Evolutionary conservation across 2,888 invertebrate genomes (phyloP).

Genomic region (Latheticus oryzae): DNA sequence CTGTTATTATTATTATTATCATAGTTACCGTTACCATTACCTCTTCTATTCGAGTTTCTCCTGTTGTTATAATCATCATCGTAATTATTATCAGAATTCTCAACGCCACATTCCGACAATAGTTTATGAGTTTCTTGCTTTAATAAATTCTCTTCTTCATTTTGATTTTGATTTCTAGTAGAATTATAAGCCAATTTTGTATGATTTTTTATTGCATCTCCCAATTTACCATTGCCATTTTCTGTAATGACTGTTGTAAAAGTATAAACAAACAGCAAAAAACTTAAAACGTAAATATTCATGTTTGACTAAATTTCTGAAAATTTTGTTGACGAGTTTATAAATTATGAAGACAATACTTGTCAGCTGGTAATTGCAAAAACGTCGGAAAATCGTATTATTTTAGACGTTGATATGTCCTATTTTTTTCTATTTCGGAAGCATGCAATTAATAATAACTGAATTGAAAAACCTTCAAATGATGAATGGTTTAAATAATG

Average conservation of each 20-base stretch:
- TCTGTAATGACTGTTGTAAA: too few relatives aligned
- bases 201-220: constrained; percentile 48
- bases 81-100: constrained; percentile 39
- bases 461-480: constrained; percentile 7
- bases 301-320: constrained; percentile 12
- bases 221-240: constrained; percentile 42
- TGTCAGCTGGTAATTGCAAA: constrained; percentile 29
- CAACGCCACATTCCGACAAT: constrained; percentile 55
- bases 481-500: constrained; percentile 9
- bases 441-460: constrained; percentile 11
- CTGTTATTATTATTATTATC: constrained; percentile 17
- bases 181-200: constrained; percentile 37
- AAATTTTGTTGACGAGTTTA: constrained; percentile 20
- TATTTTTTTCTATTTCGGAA: constrained; percentile 24
- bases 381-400: too few relatives aligned
- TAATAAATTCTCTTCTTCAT: constrained; percentile 46
- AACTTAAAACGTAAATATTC: constrained; percentile 3
- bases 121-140: constrained; percentile 54
- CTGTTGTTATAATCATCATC: constrained; percentile 14
- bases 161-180: constrained; percentile 36
- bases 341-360: constrained; percentile 35
- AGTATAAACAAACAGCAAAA: too few relatives aligned
- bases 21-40: constrained; percentile 25
- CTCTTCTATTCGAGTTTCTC: constrained; percentile 12
- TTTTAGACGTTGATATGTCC: constrained; percentile 29